These are phyloP conservation scores for Hypolimnas misippus DNA, from an alignment of 2,888 invertebrate species.

Conservation along the genomic window DNA sequence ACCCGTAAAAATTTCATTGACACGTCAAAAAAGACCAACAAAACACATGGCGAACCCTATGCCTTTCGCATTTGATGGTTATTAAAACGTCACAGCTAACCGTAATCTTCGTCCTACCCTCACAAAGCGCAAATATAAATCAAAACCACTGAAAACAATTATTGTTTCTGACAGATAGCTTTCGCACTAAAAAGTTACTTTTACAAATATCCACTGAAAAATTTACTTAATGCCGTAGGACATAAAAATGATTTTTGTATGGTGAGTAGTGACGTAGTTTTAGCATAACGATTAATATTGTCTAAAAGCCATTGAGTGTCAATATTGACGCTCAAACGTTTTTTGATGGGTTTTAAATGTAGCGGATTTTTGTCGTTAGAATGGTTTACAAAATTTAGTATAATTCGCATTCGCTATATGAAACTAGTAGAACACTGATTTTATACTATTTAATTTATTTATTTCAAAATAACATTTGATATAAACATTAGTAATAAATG, in stretches of 20 bases:
- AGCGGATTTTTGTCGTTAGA: no score
- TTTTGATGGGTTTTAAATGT: neutral
- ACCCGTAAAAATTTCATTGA: neutral
- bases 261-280: neutral
- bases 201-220: constrained; percentile 29
- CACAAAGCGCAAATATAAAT: constrained; percentile 47
- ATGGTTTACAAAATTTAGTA: no score
- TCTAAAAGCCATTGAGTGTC: neutral
- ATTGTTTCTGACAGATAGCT: constrained; percentile 48
- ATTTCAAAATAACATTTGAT: no score
- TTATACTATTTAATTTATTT: no score
- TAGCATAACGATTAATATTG: neutral
- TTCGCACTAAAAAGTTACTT: constrained; percentile 34
- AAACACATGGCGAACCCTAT: no score
- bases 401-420: no score
- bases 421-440: no score
- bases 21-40: no score
- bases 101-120: constrained; percentile 23
- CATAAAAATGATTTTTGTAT: constrained; percentile 28
- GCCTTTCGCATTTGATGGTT: neutral
- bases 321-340: neutral
- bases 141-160: constrained; percentile 50
- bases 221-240: constrained; percentile 25
- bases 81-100: neutral
- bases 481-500: no score